Conservation (phyloP, 2,888 invertebrate genomes). For the Synergus gifuensis region DNA sequence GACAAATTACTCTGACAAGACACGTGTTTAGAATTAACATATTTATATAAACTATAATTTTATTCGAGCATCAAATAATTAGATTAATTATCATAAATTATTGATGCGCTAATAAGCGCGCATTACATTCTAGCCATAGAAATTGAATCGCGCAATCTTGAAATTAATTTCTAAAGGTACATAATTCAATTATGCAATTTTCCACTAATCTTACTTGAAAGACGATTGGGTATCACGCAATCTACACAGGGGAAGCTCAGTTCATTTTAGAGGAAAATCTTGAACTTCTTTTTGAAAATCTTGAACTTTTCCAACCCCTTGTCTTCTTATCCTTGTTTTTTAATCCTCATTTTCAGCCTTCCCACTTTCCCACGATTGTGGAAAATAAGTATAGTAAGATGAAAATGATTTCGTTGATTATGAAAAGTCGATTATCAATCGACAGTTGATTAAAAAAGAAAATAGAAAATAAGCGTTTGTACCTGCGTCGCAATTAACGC, state of each 20-base stretch:
- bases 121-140: neutral
- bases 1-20: slow-evolving; percentile 20
- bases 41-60: neutral
- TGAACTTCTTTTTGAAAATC: no score
- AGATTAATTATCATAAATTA: neutral
- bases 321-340: no score
- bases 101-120: no score
- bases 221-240: slow-evolving; percentile 65
- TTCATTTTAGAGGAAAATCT: neutral
- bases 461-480: slow-evolving; percentile 23
- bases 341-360: neutral
- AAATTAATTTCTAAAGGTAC: slow-evolving; percentile 16
- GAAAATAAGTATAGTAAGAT: no score
- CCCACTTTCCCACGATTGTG: neutral
- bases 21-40: slow-evolving; percentile 5
- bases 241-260: slow-evolving; percentile 44
- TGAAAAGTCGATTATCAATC: neutral
- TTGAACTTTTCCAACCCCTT: no score
- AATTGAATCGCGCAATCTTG: slow-evolving; percentile 24
- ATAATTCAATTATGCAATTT: neutral
- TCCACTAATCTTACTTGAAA: slow-evolving; percentile 55
- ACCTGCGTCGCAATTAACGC: slow-evolving; percentile 21
- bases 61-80: neutral
- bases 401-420: neutral
- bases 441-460: slow-evolving; percentile 18